Evolutionary conservation across 2,797 vertebrate genomes (phyloP).

Genomic region (Mormyrops boulengeri): DNA sequence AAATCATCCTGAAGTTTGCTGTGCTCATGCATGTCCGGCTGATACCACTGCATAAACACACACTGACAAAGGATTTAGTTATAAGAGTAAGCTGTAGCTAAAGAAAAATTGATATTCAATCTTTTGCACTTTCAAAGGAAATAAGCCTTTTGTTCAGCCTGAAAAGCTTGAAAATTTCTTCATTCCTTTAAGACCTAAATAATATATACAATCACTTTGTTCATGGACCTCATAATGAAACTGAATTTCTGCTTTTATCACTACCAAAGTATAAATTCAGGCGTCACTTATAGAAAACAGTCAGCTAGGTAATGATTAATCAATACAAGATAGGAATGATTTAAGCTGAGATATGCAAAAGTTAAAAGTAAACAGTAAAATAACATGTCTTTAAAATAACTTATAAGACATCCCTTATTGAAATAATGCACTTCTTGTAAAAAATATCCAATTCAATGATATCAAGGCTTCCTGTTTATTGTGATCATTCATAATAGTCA

Average conservation of each 20-base stretch:
- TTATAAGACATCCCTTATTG: background rate
- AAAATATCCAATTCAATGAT: background rate
- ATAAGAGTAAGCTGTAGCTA: background rate
- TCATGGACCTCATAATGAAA: background rate
- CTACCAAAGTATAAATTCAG: background rate
- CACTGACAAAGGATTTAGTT: background rate
- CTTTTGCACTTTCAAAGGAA: background rate
- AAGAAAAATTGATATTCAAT: background rate
- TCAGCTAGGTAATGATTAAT: background rate
- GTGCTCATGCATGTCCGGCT: slow-evolving; percentile 26
- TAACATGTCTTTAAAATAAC: background rate
- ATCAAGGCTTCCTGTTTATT: background rate
- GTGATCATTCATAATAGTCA: background rate
- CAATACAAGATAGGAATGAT: background rate
- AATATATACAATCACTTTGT: background rate
- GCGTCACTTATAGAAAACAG: background rate
- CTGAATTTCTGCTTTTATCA: background rate
- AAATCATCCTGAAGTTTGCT: slow-evolving; percentile 30
- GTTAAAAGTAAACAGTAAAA: background rate
- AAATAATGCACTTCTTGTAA: background rate
- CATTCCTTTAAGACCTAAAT: background rate
- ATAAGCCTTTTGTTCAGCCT: background rate
- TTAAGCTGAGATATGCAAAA: background rate
- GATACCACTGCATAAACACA: background rate
- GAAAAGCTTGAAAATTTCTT: background rate